A percentile compares a stretch with the other conserved stretches of the same genome.
These are phyloP conservation scores for Notamacropus eugenii DNA, from an alignment of 2,797 vertebrate species.

Conservation along the genomic window DNA sequence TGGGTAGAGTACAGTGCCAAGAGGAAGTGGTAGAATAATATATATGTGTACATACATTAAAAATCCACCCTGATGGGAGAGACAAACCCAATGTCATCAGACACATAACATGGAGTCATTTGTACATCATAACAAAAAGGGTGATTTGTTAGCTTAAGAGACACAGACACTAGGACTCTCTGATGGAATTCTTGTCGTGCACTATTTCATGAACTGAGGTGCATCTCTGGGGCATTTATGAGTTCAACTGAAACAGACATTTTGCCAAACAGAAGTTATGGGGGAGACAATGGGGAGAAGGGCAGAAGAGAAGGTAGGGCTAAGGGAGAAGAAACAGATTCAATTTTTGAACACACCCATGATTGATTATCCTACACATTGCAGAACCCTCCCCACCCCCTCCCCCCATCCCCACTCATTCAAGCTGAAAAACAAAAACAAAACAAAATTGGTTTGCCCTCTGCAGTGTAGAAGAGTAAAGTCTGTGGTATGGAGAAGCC, in stretches of 20 bases:
- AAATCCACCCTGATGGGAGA: conserved; percentile 55
- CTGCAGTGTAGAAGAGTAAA: conserved; percentile 84
- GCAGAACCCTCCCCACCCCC: conserved; percentile 67
- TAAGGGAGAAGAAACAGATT: conserved; percentile 68
- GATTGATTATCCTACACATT: conserved; percentile 67
- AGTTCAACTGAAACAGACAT: conserved; percentile 51
- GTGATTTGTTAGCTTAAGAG: conserved; percentile 73
- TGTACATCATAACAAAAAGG: conserved; percentile 78
- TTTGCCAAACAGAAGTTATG: conserved; percentile 51
- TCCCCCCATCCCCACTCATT: conserved; percentile 69
- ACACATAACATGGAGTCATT: conserved; percentile 56
- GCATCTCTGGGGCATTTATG: conserved; percentile 62
- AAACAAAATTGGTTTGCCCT: conserved; percentile 82
- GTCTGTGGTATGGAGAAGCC: conserved; percentile 87
- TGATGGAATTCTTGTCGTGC: conserved; percentile 60
- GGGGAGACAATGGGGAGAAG: conserved; percentile 10
- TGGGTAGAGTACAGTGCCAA: background rate
- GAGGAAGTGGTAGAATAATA: background rate
- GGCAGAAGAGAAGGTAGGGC: conserved; percentile 45
- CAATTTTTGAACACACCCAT: conserved; percentile 67
- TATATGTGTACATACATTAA: background rate
- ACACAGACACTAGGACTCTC: conserved; percentile 70
- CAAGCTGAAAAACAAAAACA: conserved; percentile 78
- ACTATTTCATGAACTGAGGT: conserved; percentile 52
- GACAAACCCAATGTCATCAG: conserved; percentile 45